These are phyloP conservation scores for Ahaetulla prasina DNA, from an alignment of 2,113 vertebrate species.

Conservation along the genomic window DNA sequence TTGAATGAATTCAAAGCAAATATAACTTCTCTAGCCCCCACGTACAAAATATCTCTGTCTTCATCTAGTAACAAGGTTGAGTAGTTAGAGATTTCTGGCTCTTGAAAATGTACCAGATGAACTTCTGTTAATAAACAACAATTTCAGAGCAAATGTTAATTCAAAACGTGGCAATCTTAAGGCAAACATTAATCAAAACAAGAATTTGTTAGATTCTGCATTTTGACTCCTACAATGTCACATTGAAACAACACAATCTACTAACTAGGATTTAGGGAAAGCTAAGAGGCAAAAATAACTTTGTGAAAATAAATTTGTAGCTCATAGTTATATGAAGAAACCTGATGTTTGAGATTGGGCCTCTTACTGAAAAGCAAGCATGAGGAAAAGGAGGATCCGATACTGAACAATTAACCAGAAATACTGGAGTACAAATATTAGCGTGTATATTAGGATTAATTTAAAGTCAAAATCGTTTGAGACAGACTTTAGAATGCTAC, in stretches of 20 bases:
- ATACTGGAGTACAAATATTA: neutral
- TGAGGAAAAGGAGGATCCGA: neutral
- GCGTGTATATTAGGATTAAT: neutral
- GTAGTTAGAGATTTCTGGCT: slow-evolving; percentile 87
- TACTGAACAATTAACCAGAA: neutral
- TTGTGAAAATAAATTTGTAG: neutral
- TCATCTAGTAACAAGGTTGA: slow-evolving; percentile 86
- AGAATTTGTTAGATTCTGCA: neutral
- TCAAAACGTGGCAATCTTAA: slow-evolving; percentile 2
- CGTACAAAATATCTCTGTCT: slow-evolving; percentile 77
- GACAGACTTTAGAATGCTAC: neutral
- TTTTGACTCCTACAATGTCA: neutral
- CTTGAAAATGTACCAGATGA: slow-evolving; percentile 81
- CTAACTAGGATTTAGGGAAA: neutral
- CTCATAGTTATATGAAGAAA: neutral
- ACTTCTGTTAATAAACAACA: slow-evolving; percentile 74
- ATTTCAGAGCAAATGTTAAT: neutral
- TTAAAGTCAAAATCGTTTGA: neutral
- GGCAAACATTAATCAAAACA: neutral
- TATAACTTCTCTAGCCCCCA: slow-evolving; percentile 89
- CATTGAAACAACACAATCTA: slow-evolving; percentile 28
- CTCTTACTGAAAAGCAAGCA: neutral
- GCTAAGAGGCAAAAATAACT: no score
- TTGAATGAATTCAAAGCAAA: slow-evolving; percentile 83
- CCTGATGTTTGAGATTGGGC: neutral